Evolutionary conservation across 1,140 invertebrate species (phyloP).

Genomic region (Thalassaphorura encarpata): DNA sequence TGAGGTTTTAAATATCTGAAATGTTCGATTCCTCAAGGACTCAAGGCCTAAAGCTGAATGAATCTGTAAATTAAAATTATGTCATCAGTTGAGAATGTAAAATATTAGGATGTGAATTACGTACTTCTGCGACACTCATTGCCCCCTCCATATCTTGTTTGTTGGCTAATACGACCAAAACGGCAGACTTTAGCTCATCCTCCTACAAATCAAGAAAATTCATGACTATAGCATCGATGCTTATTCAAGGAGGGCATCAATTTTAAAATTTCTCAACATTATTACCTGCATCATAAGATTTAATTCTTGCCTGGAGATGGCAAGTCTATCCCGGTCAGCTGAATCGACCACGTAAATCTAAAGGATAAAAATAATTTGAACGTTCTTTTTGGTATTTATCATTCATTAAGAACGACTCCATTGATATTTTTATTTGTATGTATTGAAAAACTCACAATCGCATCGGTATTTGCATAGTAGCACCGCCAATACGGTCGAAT

Average conservation of each 20-base stretch:
- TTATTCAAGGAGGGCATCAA: no score
- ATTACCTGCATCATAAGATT: slow-evolving; percentile 20
- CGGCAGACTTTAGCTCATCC: slow-evolving; percentile 90
- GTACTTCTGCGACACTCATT: slow-evolving; percentile 6
- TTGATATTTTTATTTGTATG: no score
- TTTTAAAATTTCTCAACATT: no score
- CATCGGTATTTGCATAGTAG: slow-evolving; percentile 99
- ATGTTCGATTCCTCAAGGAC: slow-evolving; percentile 88
- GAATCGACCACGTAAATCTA: slow-evolving; percentile 99
- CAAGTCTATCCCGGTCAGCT: slow-evolving; percentile 95
- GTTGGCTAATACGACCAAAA: slow-evolving; percentile 95
- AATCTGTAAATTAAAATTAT: no score
- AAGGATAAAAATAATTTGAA: no score
- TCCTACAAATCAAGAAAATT: slow-evolving; percentile 63
- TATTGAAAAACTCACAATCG: no score
- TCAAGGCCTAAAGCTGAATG: slow-evolving; percentile 92
- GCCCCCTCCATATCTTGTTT: slow-evolving; percentile 95
- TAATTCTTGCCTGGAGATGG: slow-evolving; percentile 97
- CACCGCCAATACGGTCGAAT: slow-evolving; percentile 99
- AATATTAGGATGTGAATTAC: not conserved
- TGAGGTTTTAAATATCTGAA: slow-evolving; percentile 99
- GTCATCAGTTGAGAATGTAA: no score
- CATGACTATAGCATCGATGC: no score
- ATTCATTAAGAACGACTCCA: no score
- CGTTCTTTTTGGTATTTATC: no score